Evolutionary conservation across 2,113 vertebrate genomes (phyloP), one percentile per base, ranked within the genome.

Genomic region (Apteryx mantelli): DNA sequence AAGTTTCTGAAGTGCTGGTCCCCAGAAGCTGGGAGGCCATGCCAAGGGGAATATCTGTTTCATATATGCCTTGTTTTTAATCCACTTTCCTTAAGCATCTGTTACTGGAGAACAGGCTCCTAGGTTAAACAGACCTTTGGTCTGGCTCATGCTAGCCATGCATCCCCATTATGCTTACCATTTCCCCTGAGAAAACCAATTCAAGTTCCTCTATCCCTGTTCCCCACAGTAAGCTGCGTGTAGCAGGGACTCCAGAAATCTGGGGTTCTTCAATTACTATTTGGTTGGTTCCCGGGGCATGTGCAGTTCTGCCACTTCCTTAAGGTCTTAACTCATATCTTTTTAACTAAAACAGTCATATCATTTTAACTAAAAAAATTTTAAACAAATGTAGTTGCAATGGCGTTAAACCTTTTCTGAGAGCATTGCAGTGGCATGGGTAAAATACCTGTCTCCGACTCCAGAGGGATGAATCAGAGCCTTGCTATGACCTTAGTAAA

Each of bases 81-180:
- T 96, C 83, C 92, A 88, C 76, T 97, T 96, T 96, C 74, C 56
- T 88, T 93, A 93, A 93, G 76, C 93, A 96, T 93, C 93, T 94
- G 96, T 91, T 90, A 77, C 55, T 88, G 71, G 40, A 86, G 86
- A 90, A 66, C 71, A 86, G 82, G 66, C 82, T 93, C 34, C 78
- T 88, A 88, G 50, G 95, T 96, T 83, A 69, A 91, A 81, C 71
- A 97, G 85, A 66, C 79, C 89, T 93, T 95, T 88, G 79, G 66
- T 95, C 91, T 91, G 85, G 71, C 71, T 86, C 32, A 8, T 6
- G 28, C 21, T 74, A n/a, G 82, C 38, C 65, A 44, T 10, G 40
- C 50, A 32, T 91, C 90, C 89, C 85, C 60, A 63, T 86, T 74
- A 70, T 11, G 63, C 69, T 95, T 69, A 76, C 84, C 44, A 26